These are phyloP conservation scores for Carposina sasakii DNA, from an alignment of 1,140 invertebrate species.

Conservation along the genomic window DNA sequence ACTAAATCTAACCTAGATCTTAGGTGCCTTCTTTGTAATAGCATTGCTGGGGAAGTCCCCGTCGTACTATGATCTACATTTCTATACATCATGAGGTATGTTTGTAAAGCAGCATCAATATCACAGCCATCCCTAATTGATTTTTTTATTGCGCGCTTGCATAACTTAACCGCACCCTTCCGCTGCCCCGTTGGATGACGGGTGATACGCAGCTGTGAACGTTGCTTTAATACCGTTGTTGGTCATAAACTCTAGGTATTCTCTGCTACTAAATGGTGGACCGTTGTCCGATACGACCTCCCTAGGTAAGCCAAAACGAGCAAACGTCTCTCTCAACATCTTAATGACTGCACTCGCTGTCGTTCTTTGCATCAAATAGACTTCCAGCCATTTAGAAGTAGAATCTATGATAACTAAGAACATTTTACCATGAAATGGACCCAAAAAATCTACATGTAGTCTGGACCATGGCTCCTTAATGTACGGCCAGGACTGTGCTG, in stretches of 20 bases:
- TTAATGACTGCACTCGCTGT: slow-evolving; percentile 20
- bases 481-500: not conserved
- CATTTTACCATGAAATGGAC: slow-evolving; percentile 1
- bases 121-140: slow-evolving; percentile 11
- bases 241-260: slow-evolving; percentile 6
- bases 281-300: slow-evolving; percentile 47
- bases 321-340: slow-evolving; percentile 30
- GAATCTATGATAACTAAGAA: slow-evolving; percentile 13
- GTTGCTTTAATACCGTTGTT: slow-evolving; percentile 13
- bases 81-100: slow-evolving; percentile 16
- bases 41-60: slow-evolving; percentile 7
- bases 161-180: slow-evolving; percentile 6
- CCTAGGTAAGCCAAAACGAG: slow-evolving; percentile 33
- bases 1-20: not conserved
- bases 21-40: slow-evolving; percentile 7
- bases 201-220: slow-evolving; percentile 10
- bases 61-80: slow-evolving; percentile 20
- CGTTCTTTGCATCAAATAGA: slow-evolving; percentile 1
- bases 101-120: slow-evolving; percentile 15
- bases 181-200: slow-evolving; percentile 18
- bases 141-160: slow-evolving; percentile 19
- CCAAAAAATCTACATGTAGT: slow-evolving; percentile 5
- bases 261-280: slow-evolving; percentile 30
- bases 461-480: not conserved
- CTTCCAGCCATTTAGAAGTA: slow-evolving; percentile 20